Evolutionary conservation across 2,888 invertebrate species (phyloP), one percentile per base, ranked within the genome.

Genomic region (Resseliella maxima): DNA sequence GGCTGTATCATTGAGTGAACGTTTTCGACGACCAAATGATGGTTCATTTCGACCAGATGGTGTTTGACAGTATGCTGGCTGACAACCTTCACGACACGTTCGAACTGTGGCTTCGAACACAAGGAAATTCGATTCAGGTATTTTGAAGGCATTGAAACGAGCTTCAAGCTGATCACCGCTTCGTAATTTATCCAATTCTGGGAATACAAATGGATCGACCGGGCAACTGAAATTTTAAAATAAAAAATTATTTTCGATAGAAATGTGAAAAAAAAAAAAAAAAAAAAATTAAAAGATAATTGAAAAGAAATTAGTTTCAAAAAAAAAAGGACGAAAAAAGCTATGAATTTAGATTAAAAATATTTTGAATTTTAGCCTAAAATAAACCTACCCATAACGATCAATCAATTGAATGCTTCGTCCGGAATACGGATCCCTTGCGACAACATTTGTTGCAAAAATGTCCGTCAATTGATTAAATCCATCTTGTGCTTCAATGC

Each of bases 51-150:
- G 92, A 46, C 97, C 96, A 3, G 95, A 93, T 50, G 95, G 94
- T 41, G 95, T 94, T 38, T 95, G 95, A 89, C 97, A 97, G 89
- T 96, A 96, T 15, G 97, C 97, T 85, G 97, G 97, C 90, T 97
- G 96, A 89, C 97, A 98, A 10, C 97, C 96, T 86, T 97, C 96
- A 72, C 96, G 92, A 89, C 97, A 98, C 0, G 97, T 96, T 87
- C 96, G 92, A 0, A 98, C 97, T 0, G 96, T 97, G 0, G 97
- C 97, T 91, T 98, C 97, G 89, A 98, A 98, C 0, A 97, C 96
- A 88, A 98, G 91, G 92, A 97, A 97, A 91, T 97, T 97, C 0
- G 97, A 97, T 91, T 97, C 97, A 0, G 97, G 97, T 88, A 98
- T 97, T 91, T 97, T 98, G 90, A 97, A 98, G 0, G 97, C 97